A percentile compares a stretch with the other conserved stretches of the same genome.
Conservation (phyloP, 2,113 vertebrate species). For the Sarotherodon lohbergeri region DNA sequence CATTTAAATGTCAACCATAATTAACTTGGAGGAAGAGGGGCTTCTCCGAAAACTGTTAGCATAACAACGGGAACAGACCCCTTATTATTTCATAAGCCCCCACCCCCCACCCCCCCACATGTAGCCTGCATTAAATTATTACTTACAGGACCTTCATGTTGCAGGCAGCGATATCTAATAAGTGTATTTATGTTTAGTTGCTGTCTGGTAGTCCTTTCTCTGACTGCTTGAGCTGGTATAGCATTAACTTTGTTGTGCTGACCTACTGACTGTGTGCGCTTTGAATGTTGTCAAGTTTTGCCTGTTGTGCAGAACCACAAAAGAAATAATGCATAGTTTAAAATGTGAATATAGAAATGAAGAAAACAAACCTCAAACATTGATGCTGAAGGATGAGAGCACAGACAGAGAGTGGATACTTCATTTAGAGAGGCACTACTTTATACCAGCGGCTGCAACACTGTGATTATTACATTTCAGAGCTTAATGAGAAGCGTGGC, state of each 20-base stretch:
- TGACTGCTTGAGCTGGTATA: not conserved
- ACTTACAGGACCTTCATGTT: not conserved
- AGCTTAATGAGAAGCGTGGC: constrained; percentile 53
- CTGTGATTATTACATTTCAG: constrained; percentile 31
- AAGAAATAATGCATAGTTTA: not conserved
- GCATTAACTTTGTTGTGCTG: not conserved
- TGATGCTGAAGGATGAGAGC: not conserved
- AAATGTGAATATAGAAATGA: not conserved
- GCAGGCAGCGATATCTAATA: not conserved
- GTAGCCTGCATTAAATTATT: constrained; percentile 19
- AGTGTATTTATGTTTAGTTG: not conserved
- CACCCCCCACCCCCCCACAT: not conserved
- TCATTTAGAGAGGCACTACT: constrained; percentile 9
- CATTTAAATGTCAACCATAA: constrained; percentile 77
- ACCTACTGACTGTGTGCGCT: not conserved
- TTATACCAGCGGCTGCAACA: not conserved
- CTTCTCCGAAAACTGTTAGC: constrained; percentile 60
- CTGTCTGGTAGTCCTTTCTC: not conserved
- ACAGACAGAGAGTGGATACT: not conserved
- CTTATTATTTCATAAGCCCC: constrained; percentile 53
- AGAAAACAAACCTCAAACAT: not conserved
- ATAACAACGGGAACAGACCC: constrained; percentile 57
- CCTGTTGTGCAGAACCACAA: not conserved
- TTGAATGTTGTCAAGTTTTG: not conserved
- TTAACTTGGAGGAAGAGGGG: constrained; percentile 67